Evolutionary conservation across 2,113 vertebrate genomes (phyloP), one percentile per base, ranked within the genome.

Genomic region (Nycticebus coucang): DNA sequence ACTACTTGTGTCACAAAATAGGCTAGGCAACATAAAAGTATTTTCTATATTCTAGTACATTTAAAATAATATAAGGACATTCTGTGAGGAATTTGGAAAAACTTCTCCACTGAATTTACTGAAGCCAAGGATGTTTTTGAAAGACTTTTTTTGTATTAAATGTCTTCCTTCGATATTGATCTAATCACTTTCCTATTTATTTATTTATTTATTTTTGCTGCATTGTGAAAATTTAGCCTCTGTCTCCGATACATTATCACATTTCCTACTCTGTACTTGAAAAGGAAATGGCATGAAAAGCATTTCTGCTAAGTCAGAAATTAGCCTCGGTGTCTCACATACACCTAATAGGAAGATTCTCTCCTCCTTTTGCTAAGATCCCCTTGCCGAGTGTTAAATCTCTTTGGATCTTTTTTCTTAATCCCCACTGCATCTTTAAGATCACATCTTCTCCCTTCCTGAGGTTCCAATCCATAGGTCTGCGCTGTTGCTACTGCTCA

Each of bases 141-240:
- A 92, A 75, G 35, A 53, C 35, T 84, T 14, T 19, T 41, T 81
- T 85, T 89, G 37, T 82, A 45, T 89, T 66, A 90, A 93, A 57
- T 87, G 41, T 80, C 41, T 95, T 87, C 77, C 77, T 87, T 84
- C 90, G 80, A 92, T 53, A 74, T 15, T 50, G n/a, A 93, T 77
- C 53, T 95, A 87, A 37, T 78, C 14, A 37, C 17, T 6, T n/a
- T n/a, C n/a, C n/a, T n/a, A n/a, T n/a, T n/a, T 41, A 41, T 41
- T 41, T 41, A 41, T 41, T 69, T 75, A 19, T 64, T 60, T 6
- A 45, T 79, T 88, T 28, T 19, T 66, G 35, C 19, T 60, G 26
- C 18, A 17, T 72, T 84, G 50, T 80, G 68, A 55, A 75, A 79
- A 59, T 92, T 89, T 66, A 30, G 59, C 57, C 6, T 55, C 83